A percentile compares a stretch with the other conserved stretches of the same genome.
phyloP scores from a whole-genome alignment of 2,113 vertebrate species.

The Psilopsiagon aurifrons region DNA sequence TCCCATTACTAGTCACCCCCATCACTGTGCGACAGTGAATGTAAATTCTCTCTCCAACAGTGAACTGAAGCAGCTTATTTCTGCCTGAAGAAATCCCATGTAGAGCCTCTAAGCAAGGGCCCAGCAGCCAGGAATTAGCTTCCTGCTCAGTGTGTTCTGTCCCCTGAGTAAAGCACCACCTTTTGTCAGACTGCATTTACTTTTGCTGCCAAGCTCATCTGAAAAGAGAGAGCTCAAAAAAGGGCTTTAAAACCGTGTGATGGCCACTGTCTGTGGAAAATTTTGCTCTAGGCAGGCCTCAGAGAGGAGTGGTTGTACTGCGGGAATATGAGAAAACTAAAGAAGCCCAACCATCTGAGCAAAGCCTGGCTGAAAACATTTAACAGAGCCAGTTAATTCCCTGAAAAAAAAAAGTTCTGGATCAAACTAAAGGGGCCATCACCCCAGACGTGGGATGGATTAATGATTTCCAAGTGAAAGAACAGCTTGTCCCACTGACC shows the following conservation, averaged over 20 bases:
- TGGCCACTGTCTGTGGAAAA: not conserved
- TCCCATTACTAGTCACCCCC: not conserved
- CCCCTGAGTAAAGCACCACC: not conserved
- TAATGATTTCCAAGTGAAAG: not conserved
- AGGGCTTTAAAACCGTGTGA: not conserved
- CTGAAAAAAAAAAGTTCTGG: not conserved
- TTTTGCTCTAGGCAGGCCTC: not conserved
- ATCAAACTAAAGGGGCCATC: not conserved
- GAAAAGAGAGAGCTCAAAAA: slow-evolving; percentile 22
- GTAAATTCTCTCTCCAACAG: not conserved
- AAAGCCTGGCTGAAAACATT: not conserved
- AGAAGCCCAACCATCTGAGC: not conserved
- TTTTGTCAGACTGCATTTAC: not conserved
- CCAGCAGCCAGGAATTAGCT: not conserved
- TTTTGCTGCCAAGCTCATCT: not conserved
- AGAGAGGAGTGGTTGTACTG: not conserved
- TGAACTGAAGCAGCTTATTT: not conserved
- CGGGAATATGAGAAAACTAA: not conserved
- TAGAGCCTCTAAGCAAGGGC: not conserved
- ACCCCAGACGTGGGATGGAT: not conserved
- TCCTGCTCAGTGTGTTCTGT: not conserved
- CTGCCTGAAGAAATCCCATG: not conserved
- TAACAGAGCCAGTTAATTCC: not conserved
- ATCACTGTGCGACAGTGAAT: not conserved
- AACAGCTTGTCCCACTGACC: not conserved